Base-by-base conservation (phyloP, 1,140 invertebrate genomes). In the Zaprionus camerounensis region DNA sequence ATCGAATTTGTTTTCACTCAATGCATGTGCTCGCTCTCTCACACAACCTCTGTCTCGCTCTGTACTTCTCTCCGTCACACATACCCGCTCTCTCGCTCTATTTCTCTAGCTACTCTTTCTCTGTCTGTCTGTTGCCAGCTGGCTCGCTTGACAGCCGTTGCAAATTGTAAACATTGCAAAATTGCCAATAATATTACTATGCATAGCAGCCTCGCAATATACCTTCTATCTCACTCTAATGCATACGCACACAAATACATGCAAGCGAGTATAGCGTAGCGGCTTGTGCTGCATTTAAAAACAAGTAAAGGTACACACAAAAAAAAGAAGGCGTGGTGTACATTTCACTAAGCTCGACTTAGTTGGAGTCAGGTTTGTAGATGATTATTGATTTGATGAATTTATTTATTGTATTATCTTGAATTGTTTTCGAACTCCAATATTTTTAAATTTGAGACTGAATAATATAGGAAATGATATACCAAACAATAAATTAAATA, bases 1-100 rank as follows among this genome's bases (percentile, higher is more conserved):
- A 90, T 78, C 58, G 85, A 90, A 90, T 90, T 90, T 85, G 76
- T 90, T 88, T 88, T 88, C 73, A 65, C 77, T 78, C 71, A 53
- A 71, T 80, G 38, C 24, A 11, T 34, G 31, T 36, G 41, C 28
- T 57, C 26, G 17, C 26, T 53, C 28, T 24, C 9, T 34, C 31
- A 34, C 31, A 34, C 31, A 34, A 34, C 7, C 13, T n/a, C 17
- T 22, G 67, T 57, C 53, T 12, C 7, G 26, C 59, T 61, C 24
- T 41, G 28, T 24, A 5, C 4, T 24, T 34, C 38, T 51, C 41
- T 31, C 24, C 1, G 7, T 62, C 20, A 9, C 5, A 41, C 5
- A n/a, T 1, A n/a, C 12, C 7, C 34, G 0, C 41, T 2, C 64
- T 34, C n/a, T 55, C 1, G 11, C 13, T 34, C 22, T 78, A 34